These are phyloP conservation scores for Macrobrachium rosenbergii DNA, from an alignment of 1,140 invertebrate genomes.

Conservation along the genomic window DNA sequence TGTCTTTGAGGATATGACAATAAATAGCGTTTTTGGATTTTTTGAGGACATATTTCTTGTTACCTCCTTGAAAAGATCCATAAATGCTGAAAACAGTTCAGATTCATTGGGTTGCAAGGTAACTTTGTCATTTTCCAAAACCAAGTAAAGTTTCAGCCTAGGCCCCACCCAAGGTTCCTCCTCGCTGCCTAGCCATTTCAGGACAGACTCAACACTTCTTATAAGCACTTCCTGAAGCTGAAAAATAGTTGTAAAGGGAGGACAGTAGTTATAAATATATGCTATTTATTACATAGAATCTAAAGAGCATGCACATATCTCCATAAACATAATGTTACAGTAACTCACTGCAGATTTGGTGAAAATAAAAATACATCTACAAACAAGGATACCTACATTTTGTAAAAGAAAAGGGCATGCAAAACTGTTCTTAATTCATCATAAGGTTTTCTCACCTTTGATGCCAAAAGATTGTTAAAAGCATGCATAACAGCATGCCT, in stretches of 20 bases:
- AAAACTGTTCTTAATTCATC: too few species aligned
- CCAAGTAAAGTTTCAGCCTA: constrained; percentile 56
- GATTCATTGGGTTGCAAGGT: constrained; percentile 48
- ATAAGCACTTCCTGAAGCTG: constrained; percentile 57
- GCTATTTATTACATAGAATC: too few species aligned
- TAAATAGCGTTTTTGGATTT: background rate
- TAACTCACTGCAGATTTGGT: too few species aligned
- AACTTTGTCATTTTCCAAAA: constrained; percentile 53
- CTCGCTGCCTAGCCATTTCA: constrained; percentile 56
- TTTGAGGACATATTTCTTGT: background rate
- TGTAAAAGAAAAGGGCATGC: too few species aligned
- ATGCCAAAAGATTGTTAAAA: constrained; percentile 51
- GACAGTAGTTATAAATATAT: background rate
- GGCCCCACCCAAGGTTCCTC: constrained; percentile 64
- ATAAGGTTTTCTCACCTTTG: constrained; percentile 17
- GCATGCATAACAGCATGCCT: constrained; percentile 53
- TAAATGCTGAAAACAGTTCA: constrained; percentile 48
- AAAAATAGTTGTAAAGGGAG: background rate
- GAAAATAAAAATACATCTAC: too few species aligned
- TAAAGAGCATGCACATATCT: background rate
- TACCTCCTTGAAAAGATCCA: constrained; percentile 61
- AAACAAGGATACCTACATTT: background rate
- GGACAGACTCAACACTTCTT: constrained; percentile 44
- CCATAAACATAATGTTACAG: background rate
- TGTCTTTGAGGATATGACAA: too few species aligned